Base-by-base conservation (phyloP, 2,797 vertebrate genomes). In the Centroberyx gerrardi region DNA sequence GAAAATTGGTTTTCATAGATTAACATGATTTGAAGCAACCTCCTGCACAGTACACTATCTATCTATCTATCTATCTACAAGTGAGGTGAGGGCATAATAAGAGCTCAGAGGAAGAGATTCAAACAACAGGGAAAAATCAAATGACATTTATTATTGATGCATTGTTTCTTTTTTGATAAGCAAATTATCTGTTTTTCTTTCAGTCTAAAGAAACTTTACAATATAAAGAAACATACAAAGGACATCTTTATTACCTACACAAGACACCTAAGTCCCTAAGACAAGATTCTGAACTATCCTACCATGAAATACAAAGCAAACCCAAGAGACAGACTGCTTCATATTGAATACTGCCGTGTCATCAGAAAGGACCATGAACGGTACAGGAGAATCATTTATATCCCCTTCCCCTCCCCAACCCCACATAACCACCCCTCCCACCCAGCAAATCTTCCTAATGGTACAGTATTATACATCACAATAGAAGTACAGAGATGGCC, bases 141-240 rank as follows among this genome's bases (percentile, higher is more conserved):
- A 94, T 95, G 94, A 95, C 94, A 95, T 97, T 97, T 97, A 97
- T 97, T 97, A 96, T 96, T 96, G 95, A 95, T 94, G 93, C 93
- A 93, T 93, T 88, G 85, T 94, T 93, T 95, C 87, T 95, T 94
- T 94, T 94, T 94, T 90, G 92, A 95, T 95, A 94, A 94, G 94
- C 94, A 95, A 95, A 94, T 94, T 88, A 93, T 93, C 83, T 88
- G 91, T 93, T 95, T 95, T 94, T 91, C 91, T 93, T 94, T 95
- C 91, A 91, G 89, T 95, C 95, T 96, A 95, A 96, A 95, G 94
- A 96, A 95, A 94, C 93, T 94, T 95, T 94, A 95, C 93, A 94
- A 94, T 94, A 95, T 94, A 95, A 94, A 95, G 93, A 93, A 94
- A 95, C 94, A 94, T 95, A 95, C 93, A 95, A 95, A 95, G 94